A percentile compares a stretch with the other conserved stretches of the same genome.
These are phyloP conservation scores for Philonicus albiceps DNA, from an alignment of 2,888 invertebrate species.

Conservation along the genomic window DNA sequence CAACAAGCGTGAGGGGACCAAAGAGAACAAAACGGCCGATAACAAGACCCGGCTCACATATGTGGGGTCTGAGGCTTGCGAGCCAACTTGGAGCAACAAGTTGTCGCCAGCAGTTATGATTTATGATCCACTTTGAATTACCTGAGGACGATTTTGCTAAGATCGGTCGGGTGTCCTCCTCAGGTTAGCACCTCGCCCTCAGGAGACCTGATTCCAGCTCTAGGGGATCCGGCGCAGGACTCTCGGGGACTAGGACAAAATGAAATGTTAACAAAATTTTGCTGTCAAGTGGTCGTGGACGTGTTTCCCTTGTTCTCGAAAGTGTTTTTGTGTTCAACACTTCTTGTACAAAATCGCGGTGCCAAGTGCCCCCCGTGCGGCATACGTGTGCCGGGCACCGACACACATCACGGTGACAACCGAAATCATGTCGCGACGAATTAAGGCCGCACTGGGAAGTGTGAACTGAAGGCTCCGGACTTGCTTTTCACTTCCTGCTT, in stretches of 20 bases:
- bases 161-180: background rate
- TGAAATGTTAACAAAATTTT: conserved; percentile 34
- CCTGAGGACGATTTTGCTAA: conserved; percentile 34
- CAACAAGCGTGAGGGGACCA: conserved; percentile 23
- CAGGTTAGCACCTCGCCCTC: background rate
- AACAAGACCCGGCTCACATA: background rate
- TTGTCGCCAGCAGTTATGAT: conserved; percentile 35
- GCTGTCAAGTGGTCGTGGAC: conserved; percentile 14
- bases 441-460: conserved; percentile 25
- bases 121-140: conserved; percentile 35
- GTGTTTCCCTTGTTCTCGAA: conserved; percentile 8
- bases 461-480: conserved; percentile 32
- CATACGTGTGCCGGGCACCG: background rate
- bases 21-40: conserved; percentile 19
- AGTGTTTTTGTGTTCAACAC: conserved; percentile 15
- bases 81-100: background rate
- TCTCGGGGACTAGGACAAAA: background rate
- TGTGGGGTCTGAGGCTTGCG: conserved; percentile 1
- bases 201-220: background rate
- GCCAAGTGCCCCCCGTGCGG: background rate
- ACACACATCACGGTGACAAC: conserved; percentile 2
- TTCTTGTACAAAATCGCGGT: background rate
- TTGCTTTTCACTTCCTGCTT: conserved; percentile 20
- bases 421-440: conserved; percentile 31
- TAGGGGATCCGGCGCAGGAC: background rate